Conservation (phyloP, 2,113 vertebrate genomes). For the Atrichornis clamosus region DNA sequence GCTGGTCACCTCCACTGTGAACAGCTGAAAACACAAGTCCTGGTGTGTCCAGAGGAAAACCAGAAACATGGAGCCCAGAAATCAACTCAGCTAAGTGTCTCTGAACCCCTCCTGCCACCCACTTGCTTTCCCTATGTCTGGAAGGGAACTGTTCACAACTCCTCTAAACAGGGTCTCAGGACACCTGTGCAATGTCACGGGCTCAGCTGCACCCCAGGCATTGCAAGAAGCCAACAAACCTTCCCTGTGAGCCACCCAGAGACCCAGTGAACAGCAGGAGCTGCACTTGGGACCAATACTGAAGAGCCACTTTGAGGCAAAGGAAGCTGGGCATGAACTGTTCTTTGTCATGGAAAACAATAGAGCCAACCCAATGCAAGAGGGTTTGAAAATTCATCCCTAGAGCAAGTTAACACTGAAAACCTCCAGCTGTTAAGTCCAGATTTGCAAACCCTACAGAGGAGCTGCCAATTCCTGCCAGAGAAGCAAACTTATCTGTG, state of each 20-base stretch:
- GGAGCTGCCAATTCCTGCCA: neutral
- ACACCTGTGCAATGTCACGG: accelerated
- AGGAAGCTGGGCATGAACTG: neutral
- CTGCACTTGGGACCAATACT: neutral
- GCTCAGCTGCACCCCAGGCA: neutral
- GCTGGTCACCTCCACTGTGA: neutral
- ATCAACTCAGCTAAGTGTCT: neutral
- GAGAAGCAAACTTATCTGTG: neutral
- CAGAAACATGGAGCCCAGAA: neutral
- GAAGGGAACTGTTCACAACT: neutral
- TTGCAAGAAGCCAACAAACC: neutral
- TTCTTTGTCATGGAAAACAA: neutral
- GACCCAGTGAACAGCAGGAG: neutral
- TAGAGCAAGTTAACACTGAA: neutral
- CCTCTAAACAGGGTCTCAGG: neutral
- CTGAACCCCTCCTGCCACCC: neutral
- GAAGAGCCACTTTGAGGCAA: neutral
- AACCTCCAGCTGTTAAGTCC: slow-evolving; percentile 3
- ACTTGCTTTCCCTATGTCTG: neutral
- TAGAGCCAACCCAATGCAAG: neutral
- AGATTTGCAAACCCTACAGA: neutral
- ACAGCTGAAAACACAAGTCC: neutral
- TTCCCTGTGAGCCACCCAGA: neutral
- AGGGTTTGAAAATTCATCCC: neutral
- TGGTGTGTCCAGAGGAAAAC: neutral